A percentile compares a stretch with the other conserved stretches of the same genome.
These are phyloP conservation scores for Morinoia aosen DNA, from an alignment of 2,888 invertebrate species.

Conservation along the genomic window DNA sequence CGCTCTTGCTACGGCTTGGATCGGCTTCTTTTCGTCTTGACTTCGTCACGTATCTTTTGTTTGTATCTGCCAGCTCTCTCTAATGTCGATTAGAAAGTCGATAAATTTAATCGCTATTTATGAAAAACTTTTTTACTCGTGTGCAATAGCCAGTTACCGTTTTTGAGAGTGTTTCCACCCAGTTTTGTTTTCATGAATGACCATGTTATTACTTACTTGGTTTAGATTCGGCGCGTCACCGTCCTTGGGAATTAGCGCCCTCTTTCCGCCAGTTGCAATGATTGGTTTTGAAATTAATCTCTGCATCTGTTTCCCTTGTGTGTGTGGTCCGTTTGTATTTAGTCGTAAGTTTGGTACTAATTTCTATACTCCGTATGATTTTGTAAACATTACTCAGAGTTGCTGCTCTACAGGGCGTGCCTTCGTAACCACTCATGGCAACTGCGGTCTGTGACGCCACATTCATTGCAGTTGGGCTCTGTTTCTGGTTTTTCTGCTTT, in stretches of 20 bases:
- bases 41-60: background rate
- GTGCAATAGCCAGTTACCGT: background rate
- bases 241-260: too few species aligned
- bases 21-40: background rate
- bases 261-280: too few species aligned
- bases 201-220: background rate
- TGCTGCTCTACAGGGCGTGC: background rate
- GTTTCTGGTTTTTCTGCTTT: background rate
- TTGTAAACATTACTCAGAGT: background rate
- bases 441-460: background rate
- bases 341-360: background rate
- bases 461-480: background rate
- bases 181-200: background rate
- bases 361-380: background rate
- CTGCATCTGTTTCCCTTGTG: background rate
- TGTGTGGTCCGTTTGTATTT: background rate
- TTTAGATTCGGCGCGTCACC: too few species aligned
- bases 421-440: background rate
- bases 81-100: background rate
- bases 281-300: too few species aligned
- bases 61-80: background rate
- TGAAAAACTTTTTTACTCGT: background rate
- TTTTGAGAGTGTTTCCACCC: background rate
- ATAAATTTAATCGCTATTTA: background rate
- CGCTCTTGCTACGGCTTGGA: background rate